Evolutionary conservation across 2,797 vertebrate genomes (phyloP), one percentile per base, ranked within the genome.

Genomic region (Lemur catta): DNA sequence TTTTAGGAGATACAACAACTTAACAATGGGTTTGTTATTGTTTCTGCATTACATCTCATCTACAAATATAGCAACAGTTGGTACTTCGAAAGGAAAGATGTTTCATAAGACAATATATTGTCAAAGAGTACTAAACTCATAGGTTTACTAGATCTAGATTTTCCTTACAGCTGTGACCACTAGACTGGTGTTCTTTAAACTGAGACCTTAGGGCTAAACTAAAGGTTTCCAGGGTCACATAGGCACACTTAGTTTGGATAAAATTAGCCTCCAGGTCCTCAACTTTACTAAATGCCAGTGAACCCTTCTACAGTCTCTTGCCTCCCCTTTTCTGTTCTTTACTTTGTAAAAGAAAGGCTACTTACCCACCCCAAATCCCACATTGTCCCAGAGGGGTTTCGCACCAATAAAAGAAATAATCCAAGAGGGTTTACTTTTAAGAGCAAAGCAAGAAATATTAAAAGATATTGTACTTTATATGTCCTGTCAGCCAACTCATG

Each of bases 241-340:
- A 22, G 10, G 13, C 79, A 74, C 59, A 33, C 28, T 82, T 90
- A 87, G n/a, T 84, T 95, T 89, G n/a, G 10, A 86, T 41, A 46
- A 94, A n/a, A 81, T 67, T 88, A 76, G 28, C 85, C 93, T 93
- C 43, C 52, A 75, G 20, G 82, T 95, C 30, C 41, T 94, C 67
- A 88, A 11, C 9, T 85, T 94, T 67, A 86, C 41, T 67, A 79
- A 92, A 81, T 85, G 20, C 43, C 43, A 52, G 6, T 71, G 33
- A 74, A 65, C 15, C 38, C 63, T 75, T 63, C n/a, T 92, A 1
- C 2, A 71, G 7, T 87, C 43, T 86, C 59, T 79, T 74, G 22
- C 41, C 46, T 80, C 67, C 71, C 59, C 38, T 84, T 93, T 96
- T 57, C 78, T 80, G 1, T 67, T 65, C 30, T 92, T 87, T 78